Base-by-base conservation (phyloP, 2,797 vertebrate species). In the Halcyon badia region DNA sequence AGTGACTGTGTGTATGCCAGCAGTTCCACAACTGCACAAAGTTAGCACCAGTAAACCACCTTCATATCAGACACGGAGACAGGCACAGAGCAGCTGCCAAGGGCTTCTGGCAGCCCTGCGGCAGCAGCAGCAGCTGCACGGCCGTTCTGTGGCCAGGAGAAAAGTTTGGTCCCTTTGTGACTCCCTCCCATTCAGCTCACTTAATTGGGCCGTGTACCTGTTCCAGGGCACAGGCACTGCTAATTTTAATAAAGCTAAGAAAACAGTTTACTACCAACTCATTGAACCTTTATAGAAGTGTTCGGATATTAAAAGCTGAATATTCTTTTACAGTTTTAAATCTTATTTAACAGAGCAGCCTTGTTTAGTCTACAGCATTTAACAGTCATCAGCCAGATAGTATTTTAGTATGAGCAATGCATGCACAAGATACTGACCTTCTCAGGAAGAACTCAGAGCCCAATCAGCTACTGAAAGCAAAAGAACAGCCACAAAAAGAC, bases 311-410 rank as follows among this genome's bases (percentile, higher is more conserved):
- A 96, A 87, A 97, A 83, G 17, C 2, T 61, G 21, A 87, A 64
- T n/a, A 57, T 68, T 78, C 20, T 65, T 93, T 77, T 58, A 82
- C 51, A 66, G 75, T 79, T 93, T 91, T 56, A 93, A 78, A 51
- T 64, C 75, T 81, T 58, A 94, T 37, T 89, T 91, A 91, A 92
- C 18, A 81, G 57, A 81, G 92, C 60, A 96, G 57, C 9, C 83
- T 79, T 96, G 75, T 86, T 89, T 64, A 95, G 97, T 87, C 90
- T 78, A 79, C 54, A 84, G 49, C 14, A 87, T 49, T 89, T 83
- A 91, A 90, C 51, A 87, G 48, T 42, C 65, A 96, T 61, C 46
- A 56, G 37, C 24, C 60, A 95, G 71, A 71, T 62, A 90, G 10
- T 39, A 35, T 54, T 88, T 89, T 69, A 86, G 75, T 16, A 49